A percentile compares a stretch with the other conserved stretches of the same genome.
These are phyloP conservation scores for Netelia virgata DNA, from an alignment of 2,888 invertebrate species.

Conservation along the genomic window DNA sequence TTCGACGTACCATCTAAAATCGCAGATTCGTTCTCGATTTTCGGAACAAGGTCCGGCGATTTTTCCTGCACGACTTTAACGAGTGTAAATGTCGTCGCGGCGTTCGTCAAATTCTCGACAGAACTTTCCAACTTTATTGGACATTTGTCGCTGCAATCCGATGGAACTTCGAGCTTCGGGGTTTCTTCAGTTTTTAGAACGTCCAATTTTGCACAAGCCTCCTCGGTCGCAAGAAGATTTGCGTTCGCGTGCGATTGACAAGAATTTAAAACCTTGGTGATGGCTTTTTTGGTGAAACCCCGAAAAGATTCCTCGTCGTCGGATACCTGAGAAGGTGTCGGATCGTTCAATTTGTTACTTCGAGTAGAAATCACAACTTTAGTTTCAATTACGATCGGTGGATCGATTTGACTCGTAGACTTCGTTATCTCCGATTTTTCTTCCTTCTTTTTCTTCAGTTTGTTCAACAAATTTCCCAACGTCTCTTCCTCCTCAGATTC, in stretches of 20 bases:
- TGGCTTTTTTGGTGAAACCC: constrained; percentile 83
- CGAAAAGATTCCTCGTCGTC: constrained; percentile 86
- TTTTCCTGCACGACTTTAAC: constrained; percentile 34
- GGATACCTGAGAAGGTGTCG: constrained; percentile 83
- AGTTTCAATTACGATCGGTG: constrained; percentile 26
- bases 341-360: constrained; percentile 57
- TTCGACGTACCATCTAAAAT: constrained; percentile 44
- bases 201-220: constrained; percentile 68
- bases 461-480: constrained; percentile 86
- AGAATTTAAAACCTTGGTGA: constrained; percentile 78
- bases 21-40: constrained; percentile 32
- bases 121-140: neutral
- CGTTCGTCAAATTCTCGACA: constrained; percentile 19
- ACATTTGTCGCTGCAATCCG: neutral
- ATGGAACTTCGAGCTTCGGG: constrained; percentile 29
- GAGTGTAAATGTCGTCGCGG: constrained; percentile 15
- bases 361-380: constrained; percentile 52
- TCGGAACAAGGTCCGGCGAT: constrained; percentile 23
- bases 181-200: constrained; percentile 60
- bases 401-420: constrained; percentile 31
- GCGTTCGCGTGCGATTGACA: constrained; percentile 76
- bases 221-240: constrained; percentile 75
- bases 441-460: constrained; percentile 75
- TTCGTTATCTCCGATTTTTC: constrained; percentile 47
- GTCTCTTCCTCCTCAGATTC: constrained; percentile 88